phyloP scores from a whole-genome alignment of 2,797 vertebrate genomes.

The Adrianichthys oophorus region DNA sequence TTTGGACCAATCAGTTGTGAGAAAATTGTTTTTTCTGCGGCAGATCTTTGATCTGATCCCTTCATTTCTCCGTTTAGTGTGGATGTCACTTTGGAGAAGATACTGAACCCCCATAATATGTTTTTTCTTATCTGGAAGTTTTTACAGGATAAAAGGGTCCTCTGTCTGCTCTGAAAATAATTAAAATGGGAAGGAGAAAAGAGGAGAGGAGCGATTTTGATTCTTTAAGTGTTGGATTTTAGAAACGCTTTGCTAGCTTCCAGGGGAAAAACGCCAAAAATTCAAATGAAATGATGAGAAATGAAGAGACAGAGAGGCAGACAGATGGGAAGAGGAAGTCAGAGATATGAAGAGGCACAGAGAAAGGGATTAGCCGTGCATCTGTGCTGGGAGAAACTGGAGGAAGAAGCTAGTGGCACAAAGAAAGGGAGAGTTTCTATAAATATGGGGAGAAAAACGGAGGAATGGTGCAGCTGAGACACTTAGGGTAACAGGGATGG shows the following conservation, averaged over 20 bases:
- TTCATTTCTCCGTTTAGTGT: no score
- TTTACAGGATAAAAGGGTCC: background rate
- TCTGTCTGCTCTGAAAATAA: background rate
- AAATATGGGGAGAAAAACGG: slow-evolving; percentile 5
- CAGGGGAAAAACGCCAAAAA: slow-evolving; percentile 8
- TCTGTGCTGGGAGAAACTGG: slow-evolving; percentile 42
- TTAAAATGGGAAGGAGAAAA: background rate
- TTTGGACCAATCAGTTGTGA: no score
- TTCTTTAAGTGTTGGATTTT: background rate
- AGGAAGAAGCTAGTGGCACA: slow-evolving; percentile 14
- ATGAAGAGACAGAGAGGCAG: slow-evolving; percentile 13
- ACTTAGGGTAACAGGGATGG: slow-evolving; percentile 43
- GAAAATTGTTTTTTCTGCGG: no score
- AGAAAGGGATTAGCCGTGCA: slow-evolving; percentile 38
- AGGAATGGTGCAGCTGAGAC: slow-evolving; percentile 11
- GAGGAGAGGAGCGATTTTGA: background rate
- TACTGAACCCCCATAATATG: no score
- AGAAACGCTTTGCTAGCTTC: background rate
- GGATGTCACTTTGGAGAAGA: no score
- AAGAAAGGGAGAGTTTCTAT: slow-evolving; percentile 40
- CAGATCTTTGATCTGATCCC: no score
- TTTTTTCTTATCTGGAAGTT: background rate
- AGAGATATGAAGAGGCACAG: slow-evolving; percentile 27
- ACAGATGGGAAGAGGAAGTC: slow-evolving; percentile 50
- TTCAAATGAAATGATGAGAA: slow-evolving; percentile 19